phyloP scores from a whole-genome alignment of 1,140 invertebrate species.

The Penaeus indicus region DNA sequence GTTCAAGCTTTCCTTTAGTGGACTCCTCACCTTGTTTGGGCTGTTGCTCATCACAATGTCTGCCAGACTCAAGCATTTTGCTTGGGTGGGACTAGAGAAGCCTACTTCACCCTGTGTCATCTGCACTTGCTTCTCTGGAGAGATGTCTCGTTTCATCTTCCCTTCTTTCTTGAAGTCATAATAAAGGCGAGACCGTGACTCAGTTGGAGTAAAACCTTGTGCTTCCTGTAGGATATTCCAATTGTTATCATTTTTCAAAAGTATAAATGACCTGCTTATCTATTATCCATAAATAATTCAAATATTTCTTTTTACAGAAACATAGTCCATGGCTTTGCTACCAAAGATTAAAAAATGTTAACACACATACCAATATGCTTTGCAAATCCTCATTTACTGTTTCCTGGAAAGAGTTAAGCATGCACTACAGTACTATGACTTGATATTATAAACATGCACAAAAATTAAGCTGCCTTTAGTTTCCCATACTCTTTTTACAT shows the following conservation, averaged over 20 bases:
- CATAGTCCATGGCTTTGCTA: too few relatives aligned
- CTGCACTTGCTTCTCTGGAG: conserved; percentile 1
- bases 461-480: not conserved
- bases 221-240: conserved; percentile 53
- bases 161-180: conserved; percentile 60
- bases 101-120: not conserved
- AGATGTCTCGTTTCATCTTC: not conserved
- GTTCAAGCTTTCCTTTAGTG: conserved; percentile 25
- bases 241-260: too few relatives aligned
- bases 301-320: too few relatives aligned
- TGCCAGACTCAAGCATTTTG: conserved; percentile 45
- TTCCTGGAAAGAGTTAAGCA: conserved; percentile 52
- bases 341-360: too few relatives aligned
- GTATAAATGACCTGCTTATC: too few relatives aligned
- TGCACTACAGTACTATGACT: not conserved
- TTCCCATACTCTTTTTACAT: not conserved
- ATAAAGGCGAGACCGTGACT: conserved; percentile 58
- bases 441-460: conserved; percentile 23
- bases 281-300: too few relatives aligned
- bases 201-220: conserved; percentile 65
- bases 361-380: conserved; percentile 39
- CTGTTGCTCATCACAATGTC: conserved; percentile 48
- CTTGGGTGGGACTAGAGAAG: conserved; percentile 47
- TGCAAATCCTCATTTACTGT: conserved; percentile 49
- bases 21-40: conserved; percentile 38